These are phyloP conservation scores for Nasonia longicornis DNA, from an alignment of 1,140 invertebrate species.

Conservation along the genomic window DNA sequence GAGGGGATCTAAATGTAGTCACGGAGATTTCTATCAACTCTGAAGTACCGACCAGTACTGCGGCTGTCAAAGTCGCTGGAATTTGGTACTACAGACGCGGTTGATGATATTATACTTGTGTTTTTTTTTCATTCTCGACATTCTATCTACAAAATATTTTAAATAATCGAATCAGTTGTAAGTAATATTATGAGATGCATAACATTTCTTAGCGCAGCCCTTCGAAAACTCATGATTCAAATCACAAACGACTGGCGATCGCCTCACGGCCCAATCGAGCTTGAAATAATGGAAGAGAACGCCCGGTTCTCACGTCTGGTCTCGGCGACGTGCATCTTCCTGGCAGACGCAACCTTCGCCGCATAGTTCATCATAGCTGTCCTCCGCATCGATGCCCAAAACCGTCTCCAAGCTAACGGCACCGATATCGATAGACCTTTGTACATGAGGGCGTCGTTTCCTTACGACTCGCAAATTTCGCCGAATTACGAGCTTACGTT, in stretches of 20 bases:
- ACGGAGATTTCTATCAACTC: constrained; percentile 41
- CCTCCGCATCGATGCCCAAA: background rate
- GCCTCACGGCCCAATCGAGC: background rate
- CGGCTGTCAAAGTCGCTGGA: constrained; percentile 13
- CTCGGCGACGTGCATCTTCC: background rate
- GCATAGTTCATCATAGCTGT: background rate
- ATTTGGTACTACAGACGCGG: constrained; percentile 38
- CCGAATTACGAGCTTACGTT: constrained; percentile 68
- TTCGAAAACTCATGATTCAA: background rate
- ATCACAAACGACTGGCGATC: constrained; percentile 8
- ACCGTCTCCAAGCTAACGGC: no score
- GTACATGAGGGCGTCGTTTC: constrained; percentile 53
- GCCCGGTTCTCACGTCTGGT: background rate
- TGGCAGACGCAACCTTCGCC: constrained; percentile 1
- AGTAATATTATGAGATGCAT: no score
- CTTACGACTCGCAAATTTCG: constrained; percentile 62
- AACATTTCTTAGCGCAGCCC: background rate
- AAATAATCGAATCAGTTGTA: no score
- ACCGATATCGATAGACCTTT: background rate
- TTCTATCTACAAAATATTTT: no score
- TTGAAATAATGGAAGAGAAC: background rate
- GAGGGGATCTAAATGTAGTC: constrained; percentile 22
- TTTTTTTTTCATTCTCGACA: no score
- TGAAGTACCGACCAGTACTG: constrained; percentile 36
- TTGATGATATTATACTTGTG: background rate